Conservation (phyloP, 2,888 invertebrate species). For the Pristionchus exspectatus region DNA sequence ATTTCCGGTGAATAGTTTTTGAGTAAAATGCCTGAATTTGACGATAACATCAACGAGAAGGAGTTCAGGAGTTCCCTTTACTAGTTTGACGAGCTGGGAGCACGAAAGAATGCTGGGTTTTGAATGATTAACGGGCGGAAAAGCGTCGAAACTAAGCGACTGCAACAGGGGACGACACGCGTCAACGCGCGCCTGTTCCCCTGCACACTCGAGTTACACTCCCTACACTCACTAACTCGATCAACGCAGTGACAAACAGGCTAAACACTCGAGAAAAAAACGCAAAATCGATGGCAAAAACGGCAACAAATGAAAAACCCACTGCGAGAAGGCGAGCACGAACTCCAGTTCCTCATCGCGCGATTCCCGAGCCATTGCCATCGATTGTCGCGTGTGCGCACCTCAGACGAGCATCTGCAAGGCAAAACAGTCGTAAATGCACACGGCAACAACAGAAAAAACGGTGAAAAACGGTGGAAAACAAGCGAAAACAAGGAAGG, state of each 20-base stretch:
- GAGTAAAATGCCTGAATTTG: too few species aligned
- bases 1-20: too few species aligned
- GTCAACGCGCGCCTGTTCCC: slow-evolving; percentile 1
- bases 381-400: not conserved
- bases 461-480: not conserved
- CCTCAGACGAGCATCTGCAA: slow-evolving; percentile 33
- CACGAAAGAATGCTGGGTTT: slow-evolving; percentile 30
- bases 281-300: not conserved
- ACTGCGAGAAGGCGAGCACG: slow-evolving; percentile 67
- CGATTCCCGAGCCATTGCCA: not conserved
- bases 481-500: slow-evolving; percentile 3
- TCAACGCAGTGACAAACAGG: not conserved
- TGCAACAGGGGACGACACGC: not conserved
- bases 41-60: too few species aligned
- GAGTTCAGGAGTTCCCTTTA: too few species aligned
- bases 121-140: too few species aligned
- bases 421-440: not conserved
- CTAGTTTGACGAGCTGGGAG: not conserved
- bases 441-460: not conserved
- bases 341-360: slow-evolving; percentile 64
- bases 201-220: slow-evolving; percentile 22
- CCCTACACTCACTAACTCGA: not conserved
- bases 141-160: too few species aligned
- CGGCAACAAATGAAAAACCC: not conserved
- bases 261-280: not conserved